Base-by-base conservation (phyloP, 2,888 invertebrate genomes). In the Eubasilissa splendida region DNA sequence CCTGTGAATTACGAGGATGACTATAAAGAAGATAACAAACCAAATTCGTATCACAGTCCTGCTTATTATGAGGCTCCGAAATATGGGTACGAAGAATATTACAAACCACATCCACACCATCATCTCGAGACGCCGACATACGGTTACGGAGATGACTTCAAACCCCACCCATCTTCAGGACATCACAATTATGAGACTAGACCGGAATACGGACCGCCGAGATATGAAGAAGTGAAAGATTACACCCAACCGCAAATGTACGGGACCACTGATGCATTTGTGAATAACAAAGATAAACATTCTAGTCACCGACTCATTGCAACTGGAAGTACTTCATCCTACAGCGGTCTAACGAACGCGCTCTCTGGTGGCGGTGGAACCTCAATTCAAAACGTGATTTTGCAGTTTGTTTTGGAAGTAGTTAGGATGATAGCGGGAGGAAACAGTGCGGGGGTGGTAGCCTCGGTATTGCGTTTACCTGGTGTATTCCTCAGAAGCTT, bases 321-420 rank as follows among this genome's bases (percentile, higher is more conserved):
- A 22, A 22, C 22, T 22, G 22, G 22, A 22, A 22, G 22, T 22
- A 22, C 22, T 22, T 22, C 22, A 22, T 22, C 22, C 1, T 1
- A 22, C 22, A 22, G 22, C 42, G 42, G 42, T 42, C 42, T 42
- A 42, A 4, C 7, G 42, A 42, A 42, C 7, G 4, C 3, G 4
- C 4, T 42, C 4, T 0, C 42, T 42, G 42, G 42, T 42, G 42
- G 42, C 4, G 42, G 42, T 0, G 42, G 42, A 42, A 42, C 4
- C 42, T 42, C 42, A 86, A 84, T 87, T 12, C 75, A 68, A 88
- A 89, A 56, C 84, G 73, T 75, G 3, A 58, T 90, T 60, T 86
- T 89, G 53, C 86, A 88, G 33, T 85, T 90, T 68, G 85, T 89
- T 10, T 84, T 89, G 22, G 85, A 88, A 50, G 85, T 90, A 9